These are phyloP conservation scores for Tychaedon coryphoeus DNA, from an alignment of 2,113 vertebrate genomes.

Conservation along the genomic window DNA sequence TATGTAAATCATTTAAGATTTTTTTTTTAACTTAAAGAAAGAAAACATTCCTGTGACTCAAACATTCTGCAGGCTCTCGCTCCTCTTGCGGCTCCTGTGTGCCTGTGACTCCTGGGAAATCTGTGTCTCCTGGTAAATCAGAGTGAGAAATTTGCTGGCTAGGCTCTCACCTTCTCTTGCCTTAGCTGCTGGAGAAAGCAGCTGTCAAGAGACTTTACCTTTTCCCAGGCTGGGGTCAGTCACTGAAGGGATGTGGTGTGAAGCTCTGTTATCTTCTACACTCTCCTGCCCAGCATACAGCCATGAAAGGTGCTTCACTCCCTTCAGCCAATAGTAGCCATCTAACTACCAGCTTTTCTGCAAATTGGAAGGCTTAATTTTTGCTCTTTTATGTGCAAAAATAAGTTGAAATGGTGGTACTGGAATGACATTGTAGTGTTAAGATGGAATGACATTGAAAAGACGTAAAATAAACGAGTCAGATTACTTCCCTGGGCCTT, in stretches of 20 bases:
- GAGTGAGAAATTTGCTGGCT: background rate
- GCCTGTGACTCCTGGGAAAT: background rate
- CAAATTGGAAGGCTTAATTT: background rate
- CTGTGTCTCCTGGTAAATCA: background rate
- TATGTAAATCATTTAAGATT: slow-evolving; percentile 54
- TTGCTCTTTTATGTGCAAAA: background rate
- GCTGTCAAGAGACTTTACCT: background rate
- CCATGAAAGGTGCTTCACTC: background rate
- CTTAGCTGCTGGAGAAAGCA: background rate
- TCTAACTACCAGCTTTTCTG: background rate
- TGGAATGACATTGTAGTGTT: background rate
- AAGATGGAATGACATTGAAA: background rate
- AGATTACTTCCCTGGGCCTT: background rate
- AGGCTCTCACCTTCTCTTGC: background rate
- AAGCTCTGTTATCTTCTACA: background rate
- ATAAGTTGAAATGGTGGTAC: background rate
- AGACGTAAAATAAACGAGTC: background rate
- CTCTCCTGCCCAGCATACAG: background rate
- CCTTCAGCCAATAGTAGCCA: background rate
- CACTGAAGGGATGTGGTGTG: background rate
- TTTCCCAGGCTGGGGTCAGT: background rate
- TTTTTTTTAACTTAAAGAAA: background rate
- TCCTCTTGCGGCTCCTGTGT: background rate
- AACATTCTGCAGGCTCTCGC: background rate
- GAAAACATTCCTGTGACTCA: background rate